Evolutionary conservation across 2,888 invertebrate species (phyloP).

Genomic region (Mythimna vitellina): DNA sequence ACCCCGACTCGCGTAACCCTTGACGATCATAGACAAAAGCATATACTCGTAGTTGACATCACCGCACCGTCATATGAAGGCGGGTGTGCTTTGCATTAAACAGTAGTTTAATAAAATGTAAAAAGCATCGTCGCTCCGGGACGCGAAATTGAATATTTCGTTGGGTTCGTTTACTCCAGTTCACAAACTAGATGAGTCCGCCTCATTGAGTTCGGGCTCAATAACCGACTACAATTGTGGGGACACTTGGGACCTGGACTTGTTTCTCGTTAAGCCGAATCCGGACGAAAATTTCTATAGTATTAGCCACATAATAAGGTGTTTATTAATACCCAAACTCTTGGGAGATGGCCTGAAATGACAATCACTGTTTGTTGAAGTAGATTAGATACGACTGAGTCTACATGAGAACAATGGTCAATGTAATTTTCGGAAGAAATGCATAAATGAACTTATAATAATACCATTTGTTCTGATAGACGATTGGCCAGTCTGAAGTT

Average conservation of each 20-base stretch:
- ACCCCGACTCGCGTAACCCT: constrained; percentile 21
- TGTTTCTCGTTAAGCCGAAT: constrained; percentile 59
- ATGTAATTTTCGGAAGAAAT: constrained; percentile 1
- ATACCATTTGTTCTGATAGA: background rate
- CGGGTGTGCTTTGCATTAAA: constrained; percentile 60
- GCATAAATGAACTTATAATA: background rate
- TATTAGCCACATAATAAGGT: constrained; percentile 51
- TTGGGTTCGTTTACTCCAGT: constrained; percentile 63
- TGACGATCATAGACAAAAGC: constrained; percentile 50
- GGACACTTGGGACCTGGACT: constrained; percentile 56
- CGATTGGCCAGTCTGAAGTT: background rate
- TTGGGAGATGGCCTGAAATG: constrained; percentile 35
- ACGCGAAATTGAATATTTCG: constrained; percentile 70
- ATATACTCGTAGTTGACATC: constrained; percentile 41
- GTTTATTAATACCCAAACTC: constrained; percentile 57
- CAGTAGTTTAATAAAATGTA: constrained; percentile 62
- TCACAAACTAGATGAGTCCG: constrained; percentile 66
- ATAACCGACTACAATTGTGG: constrained; percentile 64
- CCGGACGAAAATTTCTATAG: constrained; percentile 50
- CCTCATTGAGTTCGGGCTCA: constrained; percentile 65
- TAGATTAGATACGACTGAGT: constrained; percentile 13
- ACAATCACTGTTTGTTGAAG: constrained; percentile 42
- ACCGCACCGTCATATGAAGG: constrained; percentile 49
- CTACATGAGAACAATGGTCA: background rate
- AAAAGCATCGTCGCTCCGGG: constrained; percentile 61